A percentile compares a stretch with the other conserved stretches of the same genome.
These are phyloP conservation scores for Phenganax stokvisi DNA, from an alignment of 92 coral and sea anemone species.

Conservation along the genomic window DNA sequence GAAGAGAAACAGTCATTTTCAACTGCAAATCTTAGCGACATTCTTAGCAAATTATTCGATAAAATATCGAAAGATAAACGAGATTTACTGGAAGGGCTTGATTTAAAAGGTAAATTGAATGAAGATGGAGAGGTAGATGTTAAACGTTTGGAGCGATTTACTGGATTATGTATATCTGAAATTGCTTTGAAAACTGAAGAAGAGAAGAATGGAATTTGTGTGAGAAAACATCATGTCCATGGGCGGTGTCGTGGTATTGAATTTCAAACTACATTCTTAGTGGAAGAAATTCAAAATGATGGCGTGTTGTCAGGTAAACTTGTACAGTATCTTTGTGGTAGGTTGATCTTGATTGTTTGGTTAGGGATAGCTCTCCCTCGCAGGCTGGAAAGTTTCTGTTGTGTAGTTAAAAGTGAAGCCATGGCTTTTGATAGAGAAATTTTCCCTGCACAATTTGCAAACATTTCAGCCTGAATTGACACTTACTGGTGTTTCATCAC, in stretches of 20 bases:
- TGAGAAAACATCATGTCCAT: slow-evolving; percentile 56
- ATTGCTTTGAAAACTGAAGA: slow-evolving; percentile 24
- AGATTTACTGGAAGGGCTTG: slow-evolving; percentile 19
- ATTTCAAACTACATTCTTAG: slow-evolving; percentile 65
- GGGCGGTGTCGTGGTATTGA: slow-evolving; percentile 65
- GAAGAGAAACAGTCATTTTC: slow-evolving; percentile 49
- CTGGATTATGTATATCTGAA: slow-evolving; percentile 38
- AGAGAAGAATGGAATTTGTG: slow-evolving; percentile 35
- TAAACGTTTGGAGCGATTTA: slow-evolving; percentile 34
- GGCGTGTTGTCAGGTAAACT: slow-evolving; percentile 15
- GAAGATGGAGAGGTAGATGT: slow-evolving; percentile 20
- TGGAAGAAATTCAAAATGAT: slow-evolving; percentile 51
- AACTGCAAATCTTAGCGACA: slow-evolving; percentile 38
- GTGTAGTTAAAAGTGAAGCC: no score
- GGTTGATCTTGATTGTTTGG: not conserved
- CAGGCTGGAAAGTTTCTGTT: no score
- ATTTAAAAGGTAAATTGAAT: slow-evolving; percentile 27
- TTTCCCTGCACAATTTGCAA: no score
- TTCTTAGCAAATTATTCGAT: slow-evolving; percentile 40
- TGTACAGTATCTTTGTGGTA: not conserved
- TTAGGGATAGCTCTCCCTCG: not conserved
- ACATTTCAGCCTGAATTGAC: no score
- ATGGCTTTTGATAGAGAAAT: no score
- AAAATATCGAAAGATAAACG: slow-evolving; percentile 38
- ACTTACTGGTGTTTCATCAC: no score